phyloP scores from a whole-genome alignment of 2,113 vertebrate genomes.

The Rostratula benghalensis region DNA sequence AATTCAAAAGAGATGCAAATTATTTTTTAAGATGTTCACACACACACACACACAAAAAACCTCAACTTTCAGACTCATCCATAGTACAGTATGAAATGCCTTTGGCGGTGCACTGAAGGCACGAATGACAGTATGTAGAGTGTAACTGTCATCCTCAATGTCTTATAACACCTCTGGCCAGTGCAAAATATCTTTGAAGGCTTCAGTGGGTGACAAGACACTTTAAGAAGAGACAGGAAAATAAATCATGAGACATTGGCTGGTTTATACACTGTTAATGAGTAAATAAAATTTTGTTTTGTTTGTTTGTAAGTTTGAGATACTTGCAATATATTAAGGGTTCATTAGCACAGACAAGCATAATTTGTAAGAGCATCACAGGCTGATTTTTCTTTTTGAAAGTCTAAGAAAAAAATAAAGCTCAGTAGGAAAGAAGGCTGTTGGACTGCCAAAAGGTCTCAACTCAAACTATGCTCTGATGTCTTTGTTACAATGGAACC shows the following conservation, averaged over 20 bases:
- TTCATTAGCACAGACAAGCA: not conserved
- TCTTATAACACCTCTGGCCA: not conserved
- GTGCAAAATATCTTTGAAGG: not conserved
- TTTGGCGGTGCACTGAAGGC: not conserved
- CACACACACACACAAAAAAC: not conserved
- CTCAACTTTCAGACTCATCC: not conserved
- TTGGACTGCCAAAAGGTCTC: not conserved
- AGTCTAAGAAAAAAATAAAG: not conserved
- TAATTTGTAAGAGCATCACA: not conserved
- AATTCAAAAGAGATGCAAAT: not conserved
- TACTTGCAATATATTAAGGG: not conserved
- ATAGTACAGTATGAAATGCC: not conserved
- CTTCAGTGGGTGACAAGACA: not conserved
- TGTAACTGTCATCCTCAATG: slow-evolving; percentile 12
- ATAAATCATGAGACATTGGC: not conserved
- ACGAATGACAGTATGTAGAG: not conserved
- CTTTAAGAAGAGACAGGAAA: not conserved
- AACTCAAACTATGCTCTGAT: not conserved
- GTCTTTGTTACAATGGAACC: not conserved
- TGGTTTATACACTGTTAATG: not conserved
- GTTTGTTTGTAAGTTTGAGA: not conserved
- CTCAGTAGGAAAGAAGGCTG: not conserved
- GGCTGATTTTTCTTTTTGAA: not conserved
- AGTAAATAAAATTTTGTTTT: not conserved
- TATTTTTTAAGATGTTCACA: not conserved